phyloP scores from a whole-genome alignment of 2,888 invertebrate species.

The Autographa pulchrina region DNA sequence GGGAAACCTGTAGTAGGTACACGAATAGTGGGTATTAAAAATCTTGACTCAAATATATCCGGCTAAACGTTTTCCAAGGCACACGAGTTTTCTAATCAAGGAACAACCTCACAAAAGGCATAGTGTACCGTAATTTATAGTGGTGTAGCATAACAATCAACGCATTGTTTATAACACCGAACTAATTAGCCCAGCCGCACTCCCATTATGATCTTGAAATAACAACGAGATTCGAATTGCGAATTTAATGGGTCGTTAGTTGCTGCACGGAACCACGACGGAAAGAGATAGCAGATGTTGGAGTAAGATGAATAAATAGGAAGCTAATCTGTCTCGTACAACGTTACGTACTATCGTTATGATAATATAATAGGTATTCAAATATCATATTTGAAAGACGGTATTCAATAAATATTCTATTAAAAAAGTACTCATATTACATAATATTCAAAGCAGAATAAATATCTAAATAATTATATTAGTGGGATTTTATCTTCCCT shows the following conservation, averaged over 20 bases:
- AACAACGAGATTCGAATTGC: constrained; percentile 51
- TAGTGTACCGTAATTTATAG: constrained; percentile 48
- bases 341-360: background rate
- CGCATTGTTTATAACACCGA: constrained; percentile 56
- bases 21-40: too few species aligned
- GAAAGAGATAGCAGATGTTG: constrained; percentile 14
- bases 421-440: background rate
- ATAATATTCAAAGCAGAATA: background rate
- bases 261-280: constrained; percentile 41
- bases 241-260: constrained; percentile 61
- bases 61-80: constrained; percentile 33
- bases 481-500: background rate
- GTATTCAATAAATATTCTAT: background rate
- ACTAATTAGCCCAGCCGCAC: constrained; percentile 54
- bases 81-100: constrained; percentile 40
- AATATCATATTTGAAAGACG: background rate
- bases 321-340: background rate
- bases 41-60: background rate
- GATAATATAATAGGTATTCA: background rate
- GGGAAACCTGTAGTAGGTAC: too few species aligned
- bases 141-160: constrained; percentile 42
- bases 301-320: constrained; percentile 23
- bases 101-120: constrained; percentile 34
- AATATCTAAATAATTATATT: background rate
- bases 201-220: constrained; percentile 57